phyloP scores from a whole-genome alignment of 1,140 invertebrate genomes.

The Ceratosolen solmsi region DNA sequence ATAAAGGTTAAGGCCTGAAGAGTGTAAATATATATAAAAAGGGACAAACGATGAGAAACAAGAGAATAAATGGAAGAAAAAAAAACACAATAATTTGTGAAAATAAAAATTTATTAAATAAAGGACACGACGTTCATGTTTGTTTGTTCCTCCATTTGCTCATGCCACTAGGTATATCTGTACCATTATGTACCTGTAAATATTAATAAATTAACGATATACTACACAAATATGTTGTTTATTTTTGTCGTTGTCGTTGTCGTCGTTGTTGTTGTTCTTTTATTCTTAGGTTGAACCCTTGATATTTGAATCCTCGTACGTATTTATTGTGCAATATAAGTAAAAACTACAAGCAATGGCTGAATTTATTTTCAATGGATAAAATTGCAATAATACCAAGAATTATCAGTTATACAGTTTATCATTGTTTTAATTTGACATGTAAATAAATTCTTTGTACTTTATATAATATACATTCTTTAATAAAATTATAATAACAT shows the following conservation, averaged over 20 bases:
- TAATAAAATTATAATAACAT: too few relatives aligned
- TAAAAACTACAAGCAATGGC: too few relatives aligned
- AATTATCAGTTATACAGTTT: too few relatives aligned
- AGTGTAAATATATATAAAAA: slow-evolving; percentile 49
- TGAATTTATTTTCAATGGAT: too few relatives aligned
- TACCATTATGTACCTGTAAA: slow-evolving; percentile 55
- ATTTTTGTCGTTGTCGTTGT: not conserved
- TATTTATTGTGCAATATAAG: too few relatives aligned
- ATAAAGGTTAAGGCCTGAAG: slow-evolving; percentile 17
- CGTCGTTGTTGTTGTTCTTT: too few relatives aligned
- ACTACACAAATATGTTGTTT: slow-evolving; percentile 36
- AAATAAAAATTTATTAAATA: slow-evolving; percentile 40
- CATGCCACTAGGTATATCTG: slow-evolving; percentile 47
- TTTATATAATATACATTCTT: too few relatives aligned
- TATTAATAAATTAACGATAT: slow-evolving; percentile 54
- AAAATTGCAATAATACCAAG: too few relatives aligned
- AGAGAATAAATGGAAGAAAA: slow-evolving; percentile 41
- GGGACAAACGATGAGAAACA: not conserved
- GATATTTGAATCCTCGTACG: too few relatives aligned
- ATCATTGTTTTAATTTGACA: too few relatives aligned
- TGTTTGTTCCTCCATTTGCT: slow-evolving; percentile 48
- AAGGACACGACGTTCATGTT: slow-evolving; percentile 38
- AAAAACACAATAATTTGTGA: slow-evolving; percentile 27
- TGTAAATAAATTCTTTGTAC: too few relatives aligned
- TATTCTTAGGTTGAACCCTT: too few relatives aligned